Evolutionary conservation across 1,140 invertebrate species (phyloP), one percentile per base, ranked within the genome.

Genomic region (Calliphora vicina): DNA sequence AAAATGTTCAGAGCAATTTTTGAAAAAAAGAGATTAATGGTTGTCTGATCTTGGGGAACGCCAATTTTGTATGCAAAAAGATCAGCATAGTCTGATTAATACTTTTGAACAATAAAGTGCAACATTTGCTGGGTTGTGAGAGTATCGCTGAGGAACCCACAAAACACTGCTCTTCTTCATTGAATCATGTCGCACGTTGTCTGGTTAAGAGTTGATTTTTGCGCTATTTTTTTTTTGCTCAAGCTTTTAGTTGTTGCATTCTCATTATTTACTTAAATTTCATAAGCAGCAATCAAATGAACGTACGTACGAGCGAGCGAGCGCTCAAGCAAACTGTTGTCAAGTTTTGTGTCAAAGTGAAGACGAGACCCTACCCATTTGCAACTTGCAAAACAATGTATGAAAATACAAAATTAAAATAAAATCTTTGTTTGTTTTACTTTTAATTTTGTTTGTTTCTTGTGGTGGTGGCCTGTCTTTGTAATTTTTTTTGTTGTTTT

Each of bases 131-230:
- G n/a, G n/a, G n/a, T n/a, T n/a, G 5, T 67, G 61, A 67, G 45
- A 50, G 15, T 50, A 50, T 50, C 45, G 10, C 15, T 50, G 15
- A 8, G 45, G 29, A 35, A 4, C 29, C 29, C 29, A 35, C 29
- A 2, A 57, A 57, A 57, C 0, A 57, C n/a, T 67, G 61, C n/a
- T 67, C 61, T 20, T 67, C 61, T 67, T 67, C 61, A 67, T 67
- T 67, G 61, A 67, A 67, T 67, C 61, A 67, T 67, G 61, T 67
- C 61, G 61, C 61, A 67, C 20, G 61, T 67, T 67, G 61, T 67
- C 61, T 67, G 61, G 61, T 67, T 67, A 67, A 23, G 61, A 67
- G 61, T 5, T 67, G 61, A 67, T 17, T 67, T 23, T 50, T n/a
- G n/a, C n/a, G n/a, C n/a, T n/a, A n/a, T n/a, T 50, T 50, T 50